Conservation (phyloP, 1,140 invertebrate species). For the Sycobia sp. region DNA sequence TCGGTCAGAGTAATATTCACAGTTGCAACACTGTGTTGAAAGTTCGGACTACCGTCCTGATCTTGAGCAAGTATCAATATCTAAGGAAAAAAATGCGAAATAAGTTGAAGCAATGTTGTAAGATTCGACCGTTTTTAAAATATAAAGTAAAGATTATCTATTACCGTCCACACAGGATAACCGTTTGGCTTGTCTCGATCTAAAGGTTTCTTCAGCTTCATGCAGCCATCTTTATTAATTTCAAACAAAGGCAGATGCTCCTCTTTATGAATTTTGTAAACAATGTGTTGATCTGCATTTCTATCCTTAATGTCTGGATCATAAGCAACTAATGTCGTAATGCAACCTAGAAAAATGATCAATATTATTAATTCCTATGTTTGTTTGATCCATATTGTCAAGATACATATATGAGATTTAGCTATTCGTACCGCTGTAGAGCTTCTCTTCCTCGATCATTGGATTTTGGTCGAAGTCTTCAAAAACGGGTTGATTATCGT, state of each 20-base stretch:
- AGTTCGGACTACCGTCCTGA: slow-evolving; percentile 70
- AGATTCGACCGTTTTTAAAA: background rate
- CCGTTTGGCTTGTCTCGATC: slow-evolving; percentile 88
- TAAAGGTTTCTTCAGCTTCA: slow-evolving; percentile 76
- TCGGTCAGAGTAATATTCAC: slow-evolving; percentile 79
- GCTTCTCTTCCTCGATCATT: slow-evolving; percentile 73
- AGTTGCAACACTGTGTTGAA: slow-evolving; percentile 68
- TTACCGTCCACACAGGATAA: slow-evolving; percentile 72
- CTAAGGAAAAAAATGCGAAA: slow-evolving; percentile 63
- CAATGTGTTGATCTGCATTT: slow-evolving; percentile 75
- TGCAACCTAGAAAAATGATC: slow-evolving; percentile 60
- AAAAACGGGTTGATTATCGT: slow-evolving; percentile 83
- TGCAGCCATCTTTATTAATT: slow-evolving; percentile 76
- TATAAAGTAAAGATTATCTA: background rate
- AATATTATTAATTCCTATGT: too few relatives aligned
- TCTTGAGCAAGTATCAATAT: slow-evolving; percentile 84
- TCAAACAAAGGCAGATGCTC: slow-evolving; percentile 71
- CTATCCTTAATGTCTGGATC: slow-evolving; percentile 84
- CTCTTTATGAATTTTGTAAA: slow-evolving; percentile 75
- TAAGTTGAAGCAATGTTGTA: background rate
- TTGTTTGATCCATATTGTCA: too few relatives aligned
- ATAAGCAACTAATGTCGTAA: slow-evolving; percentile 66
- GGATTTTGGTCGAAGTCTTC: slow-evolving; percentile 68
- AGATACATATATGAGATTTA: too few relatives aligned
- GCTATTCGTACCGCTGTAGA: slow-evolving; percentile 53